Conservation (phyloP, 2,113 vertebrate species). For the Antennarius striatus region DNA sequence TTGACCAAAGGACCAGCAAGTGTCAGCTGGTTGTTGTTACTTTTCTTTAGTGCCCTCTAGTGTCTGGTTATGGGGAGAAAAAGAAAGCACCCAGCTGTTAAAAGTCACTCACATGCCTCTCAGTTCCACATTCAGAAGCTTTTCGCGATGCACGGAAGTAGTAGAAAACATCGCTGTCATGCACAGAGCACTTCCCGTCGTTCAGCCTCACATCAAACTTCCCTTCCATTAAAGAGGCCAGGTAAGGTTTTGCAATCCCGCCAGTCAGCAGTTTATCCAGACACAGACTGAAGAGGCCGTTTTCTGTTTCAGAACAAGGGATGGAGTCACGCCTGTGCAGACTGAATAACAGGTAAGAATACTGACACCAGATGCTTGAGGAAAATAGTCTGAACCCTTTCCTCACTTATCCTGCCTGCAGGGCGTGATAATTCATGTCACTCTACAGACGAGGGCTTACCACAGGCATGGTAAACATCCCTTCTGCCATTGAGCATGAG, state of each 20-base stretch:
- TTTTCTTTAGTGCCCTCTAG: neutral
- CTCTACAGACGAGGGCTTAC: too few species aligned
- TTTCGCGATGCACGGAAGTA: conserved; percentile 45
- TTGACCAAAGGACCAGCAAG: too few species aligned
- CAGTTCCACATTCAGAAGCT: conserved; percentile 63
- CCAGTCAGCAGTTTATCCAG: conserved; percentile 57
- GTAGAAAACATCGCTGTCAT: conserved; percentile 54
- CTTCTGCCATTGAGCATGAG: too few species aligned
- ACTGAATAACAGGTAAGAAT: too few species aligned
- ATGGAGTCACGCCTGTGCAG: neutral
- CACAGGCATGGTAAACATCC: too few species aligned
- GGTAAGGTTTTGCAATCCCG: conserved; percentile 70
- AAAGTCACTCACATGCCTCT: conserved; percentile 52
- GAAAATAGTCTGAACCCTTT: neutral
- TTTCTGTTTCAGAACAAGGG: conserved; percentile 49
- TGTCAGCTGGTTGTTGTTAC: too few species aligned
- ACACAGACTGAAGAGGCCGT: conserved; percentile 72
- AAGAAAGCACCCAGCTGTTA: neutral
- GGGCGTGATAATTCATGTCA: too few species aligned
- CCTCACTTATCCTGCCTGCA: too few species aligned
- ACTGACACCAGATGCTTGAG: neutral
- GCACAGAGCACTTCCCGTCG: conserved; percentile 59
- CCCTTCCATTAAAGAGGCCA: conserved; percentile 49
- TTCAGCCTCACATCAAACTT: conserved; percentile 64
- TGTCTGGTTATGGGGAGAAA: neutral